A percentile compares a stretch with the other conserved stretches of the same genome.
Conservation (phyloP, 1,140 invertebrate genomes). For the Lutraria rhynchaena region DNA sequence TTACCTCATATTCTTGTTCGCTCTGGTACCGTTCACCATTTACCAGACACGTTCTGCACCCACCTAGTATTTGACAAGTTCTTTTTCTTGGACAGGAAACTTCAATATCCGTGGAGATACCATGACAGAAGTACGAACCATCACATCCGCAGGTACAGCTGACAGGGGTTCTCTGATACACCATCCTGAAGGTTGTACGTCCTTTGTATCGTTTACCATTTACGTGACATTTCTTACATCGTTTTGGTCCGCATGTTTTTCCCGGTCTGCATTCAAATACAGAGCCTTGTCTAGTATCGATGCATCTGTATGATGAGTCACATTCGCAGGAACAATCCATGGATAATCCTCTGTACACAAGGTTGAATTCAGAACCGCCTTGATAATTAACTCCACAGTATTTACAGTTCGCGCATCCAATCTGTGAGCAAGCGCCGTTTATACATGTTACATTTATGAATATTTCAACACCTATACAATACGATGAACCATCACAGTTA, state of each 20-base stretch:
- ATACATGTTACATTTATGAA: conserved; percentile 41
- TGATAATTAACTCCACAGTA: conserved; percentile 30
- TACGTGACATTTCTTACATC: conserved; percentile 35
- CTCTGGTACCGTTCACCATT: conserved; percentile 26
- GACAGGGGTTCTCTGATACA: conserved; percentile 18
- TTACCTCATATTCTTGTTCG: conserved; percentile 7
- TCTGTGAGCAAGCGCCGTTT: conserved; percentile 5
- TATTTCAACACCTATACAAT: conserved; percentile 25
- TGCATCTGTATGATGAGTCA: conserved; percentile 39
- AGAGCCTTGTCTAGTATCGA: background rate
- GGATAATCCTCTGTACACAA: conserved; percentile 42
- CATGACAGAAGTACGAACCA: conserved; percentile 34
- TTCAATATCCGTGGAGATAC: conserved; percentile 11
- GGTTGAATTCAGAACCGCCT: conserved; percentile 23
- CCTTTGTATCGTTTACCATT: conserved; percentile 29
- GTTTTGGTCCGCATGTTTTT: background rate
- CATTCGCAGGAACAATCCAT: conserved; percentile 42
- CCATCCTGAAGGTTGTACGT: background rate
- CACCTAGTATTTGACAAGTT: conserved; percentile 12
- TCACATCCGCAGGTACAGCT: conserved; percentile 51
- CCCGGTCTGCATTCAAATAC: conserved; percentile 14
- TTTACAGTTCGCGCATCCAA: conserved; percentile 25
- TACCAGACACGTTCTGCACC: conserved; percentile 31
- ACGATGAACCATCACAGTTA: conserved; percentile 46
- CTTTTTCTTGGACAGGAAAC: conserved; percentile 24